phyloP scores from a whole-genome alignment of 2,797 vertebrate species.

The Lepilemur ruficaudatus region DNA sequence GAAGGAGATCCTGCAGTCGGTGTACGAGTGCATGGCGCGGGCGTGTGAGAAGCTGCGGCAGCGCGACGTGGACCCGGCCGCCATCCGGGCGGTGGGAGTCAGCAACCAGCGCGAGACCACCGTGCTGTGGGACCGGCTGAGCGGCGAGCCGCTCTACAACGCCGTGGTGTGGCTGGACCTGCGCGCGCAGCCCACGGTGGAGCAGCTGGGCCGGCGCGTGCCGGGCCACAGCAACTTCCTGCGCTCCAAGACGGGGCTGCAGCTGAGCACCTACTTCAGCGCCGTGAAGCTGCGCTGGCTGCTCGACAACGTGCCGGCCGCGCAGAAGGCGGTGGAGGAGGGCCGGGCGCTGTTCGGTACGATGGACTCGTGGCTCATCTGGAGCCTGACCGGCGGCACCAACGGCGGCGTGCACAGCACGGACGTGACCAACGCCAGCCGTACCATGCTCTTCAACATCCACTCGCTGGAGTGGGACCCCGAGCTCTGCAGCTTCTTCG shows the following conservation, averaged over 20 bases:
- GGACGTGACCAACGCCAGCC: conserved; percentile 96
- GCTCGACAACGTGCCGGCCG: conserved; percentile 93
- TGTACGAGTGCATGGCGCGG: conserved; percentile 94
- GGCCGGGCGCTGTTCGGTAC: conserved; percentile 95
- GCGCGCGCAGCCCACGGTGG: conserved; percentile 94
- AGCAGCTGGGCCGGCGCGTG: conserved; percentile 91
- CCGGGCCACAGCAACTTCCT: conserved; percentile 94
- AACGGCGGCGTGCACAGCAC: conserved; percentile 94
- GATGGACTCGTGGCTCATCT: conserved; percentile 98
- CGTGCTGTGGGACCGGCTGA: conserved; percentile 95
- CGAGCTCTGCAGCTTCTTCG: conserved; percentile 96
- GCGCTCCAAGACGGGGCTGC: conserved; percentile 95
- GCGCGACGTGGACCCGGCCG: conserved; percentile 91
- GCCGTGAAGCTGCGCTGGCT: conserved; percentile 98
- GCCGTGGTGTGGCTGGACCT: conserved; percentile 98
- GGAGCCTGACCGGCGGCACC: conserved; percentile 94
- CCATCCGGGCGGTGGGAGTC: conserved; percentile 96
- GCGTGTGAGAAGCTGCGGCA: conserved; percentile 94
- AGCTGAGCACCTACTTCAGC: conserved; percentile 98
- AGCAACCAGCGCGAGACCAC: conserved; percentile 98
- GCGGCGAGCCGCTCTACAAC: conserved; percentile 95
- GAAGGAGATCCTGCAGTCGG: conserved; percentile 93
- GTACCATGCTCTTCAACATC: conserved; percentile 99
- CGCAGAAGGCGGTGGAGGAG: conserved; percentile 88
- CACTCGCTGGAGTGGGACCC: conserved; percentile 95